Evolutionary conservation across 23 tunicate genomes (phyloP).

Genomic region (Aplidium turbinatum): DNA sequence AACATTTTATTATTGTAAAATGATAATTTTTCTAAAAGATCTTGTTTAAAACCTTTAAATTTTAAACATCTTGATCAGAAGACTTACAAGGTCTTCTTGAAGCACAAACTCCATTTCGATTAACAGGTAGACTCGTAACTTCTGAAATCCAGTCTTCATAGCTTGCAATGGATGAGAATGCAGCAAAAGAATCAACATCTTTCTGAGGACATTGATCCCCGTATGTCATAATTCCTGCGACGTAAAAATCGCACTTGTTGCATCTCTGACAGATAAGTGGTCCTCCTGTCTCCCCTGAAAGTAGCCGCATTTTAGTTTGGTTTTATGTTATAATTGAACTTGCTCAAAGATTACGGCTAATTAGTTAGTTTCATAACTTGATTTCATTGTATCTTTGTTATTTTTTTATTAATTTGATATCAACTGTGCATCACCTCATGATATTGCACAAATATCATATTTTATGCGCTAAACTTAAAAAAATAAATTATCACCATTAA

Average conservation of each 20-base stretch:
- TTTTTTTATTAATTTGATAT: too few relatives aligned
- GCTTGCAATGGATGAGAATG: constrained; percentile 30
- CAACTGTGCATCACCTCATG: too few relatives aligned
- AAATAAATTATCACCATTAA: too few relatives aligned
- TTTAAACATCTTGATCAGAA: not conserved
- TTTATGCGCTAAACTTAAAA: too few relatives aligned
- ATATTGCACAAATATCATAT: too few relatives aligned
- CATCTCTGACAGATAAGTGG: constrained; percentile 56
- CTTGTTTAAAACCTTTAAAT: too few relatives aligned
- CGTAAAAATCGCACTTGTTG: constrained; percentile 44
- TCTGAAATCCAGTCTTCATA: constrained; percentile 48
- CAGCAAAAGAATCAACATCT: not conserved
- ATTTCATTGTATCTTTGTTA: too few relatives aligned
- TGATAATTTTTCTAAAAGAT: not conserved
- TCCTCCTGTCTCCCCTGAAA: constrained; percentile 49
- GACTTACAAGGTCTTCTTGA: not conserved
- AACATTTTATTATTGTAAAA: too few relatives aligned
- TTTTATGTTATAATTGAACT: too few relatives aligned
- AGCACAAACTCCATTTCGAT: constrained; percentile 14
- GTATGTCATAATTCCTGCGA: constrained; percentile 45
- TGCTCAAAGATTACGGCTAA: too few relatives aligned
- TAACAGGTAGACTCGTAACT: not conserved
- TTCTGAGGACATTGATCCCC: constrained; percentile 33
- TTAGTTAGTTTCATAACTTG: too few relatives aligned
- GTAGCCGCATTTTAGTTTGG: too few relatives aligned